Percentiles rank a stretch among this genome's conserved stretches.
phyloP scores from a whole-genome alignment of 2,888 invertebrate species.

The Dicranocentrus wangi region DNA sequence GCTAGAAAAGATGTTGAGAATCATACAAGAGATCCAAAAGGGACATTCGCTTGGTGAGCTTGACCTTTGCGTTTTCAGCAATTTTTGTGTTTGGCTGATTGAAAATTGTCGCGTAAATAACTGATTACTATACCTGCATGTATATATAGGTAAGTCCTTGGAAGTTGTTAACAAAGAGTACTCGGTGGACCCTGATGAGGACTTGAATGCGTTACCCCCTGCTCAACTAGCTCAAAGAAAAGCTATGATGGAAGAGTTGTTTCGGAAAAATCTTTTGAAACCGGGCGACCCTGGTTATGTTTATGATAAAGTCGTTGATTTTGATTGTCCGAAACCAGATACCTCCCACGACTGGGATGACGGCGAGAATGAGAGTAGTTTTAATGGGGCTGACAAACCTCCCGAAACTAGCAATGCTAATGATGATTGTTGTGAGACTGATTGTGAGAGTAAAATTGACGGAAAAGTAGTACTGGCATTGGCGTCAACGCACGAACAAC shows the following conservation, averaged over 20 bases:
- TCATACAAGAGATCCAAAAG: slow-evolving; percentile 76
- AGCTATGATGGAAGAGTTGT: slow-evolving; percentile 76
- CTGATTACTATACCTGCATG: no score
- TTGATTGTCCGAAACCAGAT: slow-evolving; percentile 63
- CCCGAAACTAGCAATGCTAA: no score
- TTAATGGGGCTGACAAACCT: no score
- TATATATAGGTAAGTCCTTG: slow-evolving; percentile 74
- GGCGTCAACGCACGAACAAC: no score
- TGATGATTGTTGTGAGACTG: no score
- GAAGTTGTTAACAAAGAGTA: slow-evolving; percentile 74
- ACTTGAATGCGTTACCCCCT: slow-evolving; percentile 76
- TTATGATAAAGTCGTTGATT: slow-evolving; percentile 77
- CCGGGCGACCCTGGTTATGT: slow-evolving; percentile 76
- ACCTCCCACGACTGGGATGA: slow-evolving; percentile 68
- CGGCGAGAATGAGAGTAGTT: slow-evolving; percentile 57
- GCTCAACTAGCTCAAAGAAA: slow-evolving; percentile 76
- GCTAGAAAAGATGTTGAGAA: slow-evolving; percentile 76
- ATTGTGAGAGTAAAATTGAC: no score
- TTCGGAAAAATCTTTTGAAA: slow-evolving; percentile 75
- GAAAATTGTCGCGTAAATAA: not conserved
- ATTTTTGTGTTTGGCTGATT: not conserved
- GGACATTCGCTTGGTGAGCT: slow-evolving; percentile 73
- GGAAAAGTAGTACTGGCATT: no score
- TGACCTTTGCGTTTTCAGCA: not conserved
- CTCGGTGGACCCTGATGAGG: slow-evolving; percentile 76